These are phyloP conservation scores for Elmis aenea DNA, from an alignment of 2,888 invertebrate genomes.

Conservation along the genomic window DNA sequence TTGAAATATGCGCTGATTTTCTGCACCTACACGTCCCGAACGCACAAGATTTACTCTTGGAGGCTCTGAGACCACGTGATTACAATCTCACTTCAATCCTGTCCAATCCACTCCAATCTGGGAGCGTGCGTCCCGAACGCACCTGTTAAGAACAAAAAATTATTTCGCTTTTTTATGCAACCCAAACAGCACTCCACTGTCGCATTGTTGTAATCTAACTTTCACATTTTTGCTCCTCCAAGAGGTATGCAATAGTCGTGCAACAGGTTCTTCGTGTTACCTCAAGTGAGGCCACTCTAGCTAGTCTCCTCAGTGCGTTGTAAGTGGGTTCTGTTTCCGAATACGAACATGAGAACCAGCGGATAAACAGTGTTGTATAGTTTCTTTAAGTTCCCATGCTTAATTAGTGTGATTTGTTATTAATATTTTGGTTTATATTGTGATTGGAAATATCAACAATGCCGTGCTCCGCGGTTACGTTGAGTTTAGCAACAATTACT, in stretches of 20 bases:
- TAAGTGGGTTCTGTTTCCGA: constrained; percentile 18
- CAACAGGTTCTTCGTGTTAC: constrained; percentile 27
- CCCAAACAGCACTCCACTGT: no score
- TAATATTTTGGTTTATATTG: constrained; percentile 9
- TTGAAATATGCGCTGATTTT: no score
- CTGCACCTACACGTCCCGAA: no score
- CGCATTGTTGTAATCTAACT: no score
- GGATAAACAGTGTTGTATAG: constrained; percentile 16
- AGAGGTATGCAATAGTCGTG: constrained; percentile 22
- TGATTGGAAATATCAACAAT: constrained; percentile 50
- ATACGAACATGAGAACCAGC: constrained; percentile 19
- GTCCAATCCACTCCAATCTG: no score
- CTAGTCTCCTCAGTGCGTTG: constrained; percentile 14
- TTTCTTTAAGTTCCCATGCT: constrained; percentile 5
- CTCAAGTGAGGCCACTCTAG: constrained; percentile 18
- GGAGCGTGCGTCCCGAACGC: no score
- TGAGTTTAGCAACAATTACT: constrained; percentile 92
- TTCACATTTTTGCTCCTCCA: constrained; percentile 19
- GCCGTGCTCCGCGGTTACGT: constrained; percentile 92
- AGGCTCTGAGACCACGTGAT: no score
- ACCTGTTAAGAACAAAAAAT: no score
- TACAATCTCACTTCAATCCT: no score
- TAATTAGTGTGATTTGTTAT: constrained; percentile 8
- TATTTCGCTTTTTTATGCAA: no score
- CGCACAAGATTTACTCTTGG: no score